These are phyloP conservation scores for Aradophagus sp. DNA, from an alignment of 1,140 invertebrate genomes.

Conservation along the genomic window DNA sequence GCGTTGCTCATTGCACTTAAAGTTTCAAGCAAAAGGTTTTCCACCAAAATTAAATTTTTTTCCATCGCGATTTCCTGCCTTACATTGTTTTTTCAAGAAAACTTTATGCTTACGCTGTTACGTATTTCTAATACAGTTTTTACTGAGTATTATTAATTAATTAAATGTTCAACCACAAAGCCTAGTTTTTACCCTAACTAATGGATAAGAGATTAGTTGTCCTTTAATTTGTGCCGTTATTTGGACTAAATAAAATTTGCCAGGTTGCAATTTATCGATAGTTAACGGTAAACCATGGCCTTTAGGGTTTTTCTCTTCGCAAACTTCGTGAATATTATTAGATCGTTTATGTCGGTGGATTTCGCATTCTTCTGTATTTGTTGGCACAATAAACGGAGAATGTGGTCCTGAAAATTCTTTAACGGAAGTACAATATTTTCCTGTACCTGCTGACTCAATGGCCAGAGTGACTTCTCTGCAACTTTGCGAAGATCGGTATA, in stretches of 20 bases:
- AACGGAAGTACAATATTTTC: constrained; percentile 67
- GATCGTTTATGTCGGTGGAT: constrained; percentile 64
- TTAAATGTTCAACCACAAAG: constrained; percentile 10
- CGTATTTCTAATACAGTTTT: background rate
- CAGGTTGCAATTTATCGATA: constrained; percentile 62
- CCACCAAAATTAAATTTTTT: too few relatives aligned
- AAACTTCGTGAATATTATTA: constrained; percentile 63
- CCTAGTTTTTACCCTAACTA: constrained; percentile 53
- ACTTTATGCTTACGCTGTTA: too few relatives aligned
- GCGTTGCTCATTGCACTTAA: background rate
- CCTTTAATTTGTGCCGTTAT: constrained; percentile 65
- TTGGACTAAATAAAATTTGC: constrained; percentile 64
- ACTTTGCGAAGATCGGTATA: constrained; percentile 63
- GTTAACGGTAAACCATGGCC: constrained; percentile 63
- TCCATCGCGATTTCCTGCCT: background rate
- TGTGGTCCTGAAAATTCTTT: constrained; percentile 59
- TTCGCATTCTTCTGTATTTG: constrained; percentile 64
- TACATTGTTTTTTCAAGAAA: too few relatives aligned
- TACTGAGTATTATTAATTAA: too few relatives aligned
- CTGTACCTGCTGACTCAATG: constrained; percentile 64
- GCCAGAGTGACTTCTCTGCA: constrained; percentile 67
- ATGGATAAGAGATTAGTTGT: constrained; percentile 65
- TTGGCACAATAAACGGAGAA: constrained; percentile 50
- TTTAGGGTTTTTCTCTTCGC: constrained; percentile 63
- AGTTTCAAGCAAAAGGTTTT: constrained; percentile 1